Evolutionary conservation across 2,888 invertebrate genomes (phyloP), one percentile per base, ranked within the genome.

Genomic region (Baronia brevicornis): DNA sequence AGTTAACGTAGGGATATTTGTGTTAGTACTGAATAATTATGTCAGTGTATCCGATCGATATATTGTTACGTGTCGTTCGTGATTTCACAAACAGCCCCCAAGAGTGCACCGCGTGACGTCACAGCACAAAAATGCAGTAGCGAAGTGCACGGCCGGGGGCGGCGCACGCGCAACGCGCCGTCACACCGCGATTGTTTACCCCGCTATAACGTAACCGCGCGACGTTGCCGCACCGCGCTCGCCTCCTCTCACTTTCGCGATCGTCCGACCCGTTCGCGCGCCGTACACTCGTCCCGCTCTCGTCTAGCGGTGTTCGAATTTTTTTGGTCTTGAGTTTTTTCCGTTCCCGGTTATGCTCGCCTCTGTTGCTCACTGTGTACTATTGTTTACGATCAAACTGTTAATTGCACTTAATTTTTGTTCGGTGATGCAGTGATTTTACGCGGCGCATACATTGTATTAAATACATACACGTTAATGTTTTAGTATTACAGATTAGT

Each of bases 221-320:
- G 66, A 50, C 55, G 84, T 78, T 82, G 82, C 84, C 84, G 67
- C 61, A 59, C 61, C 58, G 71, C 56, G 49, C 52, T 79, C 60
- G 74, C 70, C 65, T 77, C 80, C 78, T 79, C 84, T 84, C 84
- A 82, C 84, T 82, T 82, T 82, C 84, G 75, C 79, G 75, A 66
- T 54, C 40, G 39, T 43, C 55, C 46, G 48, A 68, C 71, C 47
- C 62, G 37, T 51, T 60, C 58, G 38, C 49, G 46, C 62, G 35
- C 38, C 22, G 48, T 61, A 54, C 39, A 18, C 32, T 50, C 51
- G 57, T 77, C 78, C 46, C 60, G 43, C 59, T 77, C 68, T 43
- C 59, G 63, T 62, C 63, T 82, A 80, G 80, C 82, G 82, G 82
- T 84, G 77, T 71, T 74, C 73, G 70, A 75, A 69, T 79, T 84